These are phyloP conservation scores for Orchesellides sinensis DNA, from an alignment of 2,888 invertebrate species.

Conservation along the genomic window DNA sequence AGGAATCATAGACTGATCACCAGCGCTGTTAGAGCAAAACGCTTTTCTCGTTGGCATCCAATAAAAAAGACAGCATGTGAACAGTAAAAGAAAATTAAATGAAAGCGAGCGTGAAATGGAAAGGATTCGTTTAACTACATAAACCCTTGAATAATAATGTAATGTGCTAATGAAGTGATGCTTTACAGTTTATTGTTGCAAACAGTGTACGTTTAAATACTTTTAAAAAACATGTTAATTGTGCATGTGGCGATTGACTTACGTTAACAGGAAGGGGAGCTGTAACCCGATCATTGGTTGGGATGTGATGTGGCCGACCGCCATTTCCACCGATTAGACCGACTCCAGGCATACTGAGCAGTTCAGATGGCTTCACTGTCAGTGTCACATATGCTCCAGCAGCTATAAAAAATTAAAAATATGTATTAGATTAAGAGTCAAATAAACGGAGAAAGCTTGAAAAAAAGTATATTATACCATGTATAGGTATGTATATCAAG, in stretches of 20 bases:
- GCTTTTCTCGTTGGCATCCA: background rate
- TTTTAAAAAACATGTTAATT: background rate
- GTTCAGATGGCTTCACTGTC: slow-evolving; percentile 76
- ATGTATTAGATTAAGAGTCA: background rate
- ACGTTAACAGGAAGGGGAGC: slow-evolving; percentile 77
- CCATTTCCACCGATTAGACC: slow-evolving; percentile 71
- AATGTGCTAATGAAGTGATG: background rate
- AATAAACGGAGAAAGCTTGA: background rate
- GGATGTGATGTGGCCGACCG: slow-evolving; percentile 71
- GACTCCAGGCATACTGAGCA: slow-evolving; percentile 71
- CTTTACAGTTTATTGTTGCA: background rate
- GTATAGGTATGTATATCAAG: no score
- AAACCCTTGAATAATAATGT: background rate
- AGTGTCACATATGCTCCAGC: slow-evolving; percentile 79
- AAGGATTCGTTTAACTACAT: slow-evolving; percentile 5
- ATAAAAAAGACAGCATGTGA: no score
- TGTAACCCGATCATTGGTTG: slow-evolving; percentile 76
- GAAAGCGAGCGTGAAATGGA: slow-evolving; percentile 41
- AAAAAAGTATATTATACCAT: no score
- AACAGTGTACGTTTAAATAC: background rate
- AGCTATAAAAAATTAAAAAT: slow-evolving; percentile 72
- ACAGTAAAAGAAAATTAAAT: background rate
- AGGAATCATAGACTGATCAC: background rate
- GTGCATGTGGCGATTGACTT: slow-evolving; percentile 45
- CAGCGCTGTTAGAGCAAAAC: background rate